phyloP scores from a whole-genome alignment of 2,797 vertebrate genomes.

The Lacerta agilis region DNA sequence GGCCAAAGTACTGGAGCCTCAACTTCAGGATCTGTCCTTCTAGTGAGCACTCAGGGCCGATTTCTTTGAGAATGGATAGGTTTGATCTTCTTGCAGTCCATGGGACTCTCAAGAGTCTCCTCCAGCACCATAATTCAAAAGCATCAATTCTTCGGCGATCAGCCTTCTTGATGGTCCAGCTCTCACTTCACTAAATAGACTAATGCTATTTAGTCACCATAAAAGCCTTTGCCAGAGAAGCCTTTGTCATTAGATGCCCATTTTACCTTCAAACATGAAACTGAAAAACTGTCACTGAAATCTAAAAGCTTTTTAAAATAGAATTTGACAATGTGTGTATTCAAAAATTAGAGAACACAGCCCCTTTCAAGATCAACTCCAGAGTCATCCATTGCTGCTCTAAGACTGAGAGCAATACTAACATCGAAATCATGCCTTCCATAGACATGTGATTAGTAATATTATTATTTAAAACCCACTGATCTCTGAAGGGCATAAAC shows the following conservation, averaged over 20 bases:
- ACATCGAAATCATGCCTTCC: not conserved
- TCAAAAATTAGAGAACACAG: too few species aligned
- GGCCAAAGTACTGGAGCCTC: too few species aligned
- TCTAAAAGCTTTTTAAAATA: not conserved
- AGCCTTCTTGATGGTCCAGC: too few species aligned
- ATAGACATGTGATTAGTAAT: not conserved
- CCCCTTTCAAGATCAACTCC: not conserved
- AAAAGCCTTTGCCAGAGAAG: not conserved
- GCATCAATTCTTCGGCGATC: too few species aligned
- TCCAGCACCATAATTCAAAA: too few species aligned
- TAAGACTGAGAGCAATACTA: not conserved
- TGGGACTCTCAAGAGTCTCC: too few species aligned
- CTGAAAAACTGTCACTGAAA: not conserved
- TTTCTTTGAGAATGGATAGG: too few species aligned
- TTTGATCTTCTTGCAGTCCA: too few species aligned
- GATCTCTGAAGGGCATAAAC: fast-evolving
- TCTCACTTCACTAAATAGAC: too few species aligned
- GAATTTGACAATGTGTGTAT: not conserved
- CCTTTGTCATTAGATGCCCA: not conserved
- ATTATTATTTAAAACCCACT: not conserved
- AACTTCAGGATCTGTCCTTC: too few species aligned
- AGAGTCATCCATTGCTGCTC: not conserved
- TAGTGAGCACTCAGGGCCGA: too few species aligned
- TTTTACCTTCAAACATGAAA: not conserved
- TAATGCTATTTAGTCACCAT: not conserved